These are phyloP conservation scores for Ennomos quercinarius DNA, from an alignment of 2,888 invertebrate species.

Conservation along the genomic window DNA sequence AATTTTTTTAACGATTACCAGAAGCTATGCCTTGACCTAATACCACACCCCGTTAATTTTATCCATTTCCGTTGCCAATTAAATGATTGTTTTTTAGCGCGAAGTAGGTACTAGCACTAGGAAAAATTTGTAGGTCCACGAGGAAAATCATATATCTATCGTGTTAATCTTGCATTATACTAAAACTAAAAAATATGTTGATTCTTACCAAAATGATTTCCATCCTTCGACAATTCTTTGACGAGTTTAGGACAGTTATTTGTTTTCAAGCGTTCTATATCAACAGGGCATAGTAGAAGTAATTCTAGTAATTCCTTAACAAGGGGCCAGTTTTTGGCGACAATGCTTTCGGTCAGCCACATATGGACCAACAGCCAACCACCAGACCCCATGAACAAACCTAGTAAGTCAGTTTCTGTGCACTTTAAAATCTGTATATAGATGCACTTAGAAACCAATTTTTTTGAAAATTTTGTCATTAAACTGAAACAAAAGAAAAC, in stretches of 20 bases:
- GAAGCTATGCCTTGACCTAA: too few species aligned
- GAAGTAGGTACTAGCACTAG: too few species aligned
- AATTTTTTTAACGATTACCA: too few species aligned
- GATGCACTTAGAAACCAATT: slow-evolving; percentile 97
- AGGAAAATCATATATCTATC: too few species aligned
- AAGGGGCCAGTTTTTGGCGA: slow-evolving; percentile 93
- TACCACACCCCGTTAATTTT: too few species aligned
- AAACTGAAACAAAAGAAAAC: slow-evolving; percentile 87
- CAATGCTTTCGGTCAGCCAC: slow-evolving; percentile 96
- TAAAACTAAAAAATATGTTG: not conserved
- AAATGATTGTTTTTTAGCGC: too few species aligned
- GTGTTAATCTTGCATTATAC: too few species aligned
- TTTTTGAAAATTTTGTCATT: slow-evolving; percentile 98
- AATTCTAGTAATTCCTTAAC: slow-evolving; percentile 95
- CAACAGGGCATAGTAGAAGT: slow-evolving; percentile 94
- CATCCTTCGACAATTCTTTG: slow-evolving; percentile 93
- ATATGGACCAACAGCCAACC: slow-evolving; percentile 96
- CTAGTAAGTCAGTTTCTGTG: slow-evolving; percentile 92
- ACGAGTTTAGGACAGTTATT: slow-evolving; percentile 97
- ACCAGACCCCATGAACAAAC: slow-evolving; percentile 95
- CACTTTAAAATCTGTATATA: slow-evolving; percentile 96
- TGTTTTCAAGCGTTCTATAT: slow-evolving; percentile 94
- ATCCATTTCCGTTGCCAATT: too few species aligned
- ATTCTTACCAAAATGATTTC: slow-evolving; percentile 91
- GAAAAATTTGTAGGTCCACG: too few species aligned